Evolutionary conservation across 2,113 vertebrate species (phyloP).

Genomic region (Neomonachus schauinslandi): DNA sequence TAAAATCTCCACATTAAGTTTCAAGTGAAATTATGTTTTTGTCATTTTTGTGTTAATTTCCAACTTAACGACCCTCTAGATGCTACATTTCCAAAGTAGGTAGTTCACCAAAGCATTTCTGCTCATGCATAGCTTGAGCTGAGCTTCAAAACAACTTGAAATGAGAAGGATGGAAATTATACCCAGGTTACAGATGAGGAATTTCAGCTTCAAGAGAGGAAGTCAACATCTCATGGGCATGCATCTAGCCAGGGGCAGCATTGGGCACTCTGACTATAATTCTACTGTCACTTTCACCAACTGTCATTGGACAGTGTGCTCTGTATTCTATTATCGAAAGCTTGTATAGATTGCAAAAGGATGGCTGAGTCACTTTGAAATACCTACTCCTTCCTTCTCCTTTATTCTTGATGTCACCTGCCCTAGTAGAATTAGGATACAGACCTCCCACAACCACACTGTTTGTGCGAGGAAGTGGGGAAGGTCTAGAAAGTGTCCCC

Average conservation of each 20-base stretch:
- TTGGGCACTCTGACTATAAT: background rate
- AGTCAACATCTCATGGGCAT: background rate
- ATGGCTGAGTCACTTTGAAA: background rate
- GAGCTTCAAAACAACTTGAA: background rate
- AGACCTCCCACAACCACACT: background rate
- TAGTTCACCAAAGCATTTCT: background rate
- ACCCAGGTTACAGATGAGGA: background rate
- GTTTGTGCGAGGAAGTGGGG: background rate
- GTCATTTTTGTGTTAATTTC: background rate
- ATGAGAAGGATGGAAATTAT: background rate
- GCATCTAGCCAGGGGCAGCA: background rate
- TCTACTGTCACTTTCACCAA: background rate
- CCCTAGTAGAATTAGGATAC: background rate
- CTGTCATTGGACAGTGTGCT: rapidly evolving
- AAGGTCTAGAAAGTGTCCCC: background rate
- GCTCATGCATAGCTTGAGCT: background rate
- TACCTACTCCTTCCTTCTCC: background rate
- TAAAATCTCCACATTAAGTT: background rate
- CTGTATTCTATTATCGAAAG: background rate
- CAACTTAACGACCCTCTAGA: background rate
- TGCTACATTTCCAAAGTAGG: background rate
- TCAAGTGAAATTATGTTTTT: conserved; percentile 1
- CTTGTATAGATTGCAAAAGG: background rate
- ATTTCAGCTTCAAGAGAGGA: background rate
- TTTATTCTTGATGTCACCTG: background rate